Conservation (phyloP, 2,888 invertebrate genomes). For the Agrotis exclamationis region DNA sequence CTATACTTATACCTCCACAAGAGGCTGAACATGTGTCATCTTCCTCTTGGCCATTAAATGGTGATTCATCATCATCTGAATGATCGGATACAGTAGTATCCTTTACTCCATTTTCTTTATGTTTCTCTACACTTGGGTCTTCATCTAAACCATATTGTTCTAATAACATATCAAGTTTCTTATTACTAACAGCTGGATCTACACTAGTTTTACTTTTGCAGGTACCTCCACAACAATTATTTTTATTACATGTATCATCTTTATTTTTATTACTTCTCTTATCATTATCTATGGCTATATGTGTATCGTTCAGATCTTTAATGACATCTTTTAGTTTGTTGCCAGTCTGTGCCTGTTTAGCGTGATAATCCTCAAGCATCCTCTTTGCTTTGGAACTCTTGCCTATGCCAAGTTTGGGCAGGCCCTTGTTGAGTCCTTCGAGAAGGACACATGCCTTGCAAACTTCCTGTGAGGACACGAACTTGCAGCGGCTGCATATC, state of each 20-base stretch:
- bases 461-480: slow-evolving; percentile 97
- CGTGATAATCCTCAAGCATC: slow-evolving; percentile 91
- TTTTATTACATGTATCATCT: slow-evolving; percentile 58
- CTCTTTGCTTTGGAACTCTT: slow-evolving; percentile 95
- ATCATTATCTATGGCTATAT: slow-evolving; percentile 58
- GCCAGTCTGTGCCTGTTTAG: slow-evolving; percentile 70
- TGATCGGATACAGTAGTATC: slow-evolving; percentile 57
- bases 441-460: slow-evolving; percentile 99
- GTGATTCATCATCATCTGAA: slow-evolving; percentile 71
- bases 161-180: slow-evolving; percentile 77
- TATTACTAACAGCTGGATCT: slow-evolving; percentile 63
- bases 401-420: slow-evolving; percentile 97
- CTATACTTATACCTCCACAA: slow-evolving; percentile 75
- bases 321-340: slow-evolving; percentile 66
- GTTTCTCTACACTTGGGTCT: slow-evolving; percentile 32
- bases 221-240: slow-evolving; percentile 70
- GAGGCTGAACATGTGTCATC: slow-evolving; percentile 81
- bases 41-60: slow-evolving; percentile 70
- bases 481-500: slow-evolving; percentile 96
- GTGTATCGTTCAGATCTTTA: slow-evolving; percentile 75
- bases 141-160: slow-evolving; percentile 78
- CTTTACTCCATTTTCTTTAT: slow-evolving; percentile 46
- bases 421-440: slow-evolving; percentile 98
- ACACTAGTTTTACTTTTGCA: slow-evolving; percentile 65
- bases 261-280: slow-evolving; percentile 67